Evolutionary conservation across 2,797 vertebrate species (phyloP).

Genomic region (Bovichtus variegatus): DNA sequence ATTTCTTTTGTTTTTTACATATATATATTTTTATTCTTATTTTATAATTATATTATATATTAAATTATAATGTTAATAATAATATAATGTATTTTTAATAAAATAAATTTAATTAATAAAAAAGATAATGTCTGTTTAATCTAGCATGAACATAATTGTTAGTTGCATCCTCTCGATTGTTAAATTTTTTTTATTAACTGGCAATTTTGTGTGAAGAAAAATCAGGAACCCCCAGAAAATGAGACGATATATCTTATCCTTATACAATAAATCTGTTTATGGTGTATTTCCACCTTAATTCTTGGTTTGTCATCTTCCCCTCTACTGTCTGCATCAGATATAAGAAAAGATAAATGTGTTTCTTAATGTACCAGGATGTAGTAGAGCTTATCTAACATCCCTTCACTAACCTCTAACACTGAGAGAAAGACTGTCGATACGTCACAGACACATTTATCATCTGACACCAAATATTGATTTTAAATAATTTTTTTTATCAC

Average conservation of each 20-base stretch:
- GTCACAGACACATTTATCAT: neutral
- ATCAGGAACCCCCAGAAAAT: neutral
- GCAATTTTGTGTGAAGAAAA: no score
- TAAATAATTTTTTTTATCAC: neutral
- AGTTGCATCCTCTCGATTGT: no score
- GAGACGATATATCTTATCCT: neutral
- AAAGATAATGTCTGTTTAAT: no score
- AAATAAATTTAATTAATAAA: no score
- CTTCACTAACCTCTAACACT: neutral
- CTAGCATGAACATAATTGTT: no score
- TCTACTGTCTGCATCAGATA: neutral
- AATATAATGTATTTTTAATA: no score
- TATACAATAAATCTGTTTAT: neutral
- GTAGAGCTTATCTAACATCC: neutral
- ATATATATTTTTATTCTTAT: no score
- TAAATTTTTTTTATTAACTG: no score
- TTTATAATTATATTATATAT: no score
- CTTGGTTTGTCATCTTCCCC: neutral
- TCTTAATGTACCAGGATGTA: neutral
- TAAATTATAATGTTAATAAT: no score
- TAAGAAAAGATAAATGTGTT: neutral
- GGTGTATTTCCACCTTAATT: neutral
- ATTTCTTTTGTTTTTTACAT: no score
- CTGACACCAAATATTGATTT: conserved; percentile 1
- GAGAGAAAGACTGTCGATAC: neutral